Evolutionary conservation across 2,888 invertebrate species (phyloP), one percentile per base, ranked within the genome.

Genomic region (Rotaria macrura): DNA sequence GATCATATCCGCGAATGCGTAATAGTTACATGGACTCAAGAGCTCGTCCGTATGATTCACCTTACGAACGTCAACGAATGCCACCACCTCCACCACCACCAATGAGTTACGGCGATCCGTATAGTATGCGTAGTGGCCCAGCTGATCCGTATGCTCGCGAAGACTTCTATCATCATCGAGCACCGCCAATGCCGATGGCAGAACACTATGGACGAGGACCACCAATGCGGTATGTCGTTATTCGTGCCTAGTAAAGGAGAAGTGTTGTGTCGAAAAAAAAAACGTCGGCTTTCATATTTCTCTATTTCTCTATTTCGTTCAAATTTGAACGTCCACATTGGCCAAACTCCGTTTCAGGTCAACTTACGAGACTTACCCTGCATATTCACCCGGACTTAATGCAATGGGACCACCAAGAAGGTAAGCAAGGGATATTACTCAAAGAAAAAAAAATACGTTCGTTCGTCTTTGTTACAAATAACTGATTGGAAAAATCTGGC

Each of bases 21-120:
- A 43, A 12, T 14, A 65, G 65, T 20, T 65, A 65, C 7, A 65
- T 65, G 34, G 43, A n/a, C 9, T 23, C 25, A 43, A 40, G 79
- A 43, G 43, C 40, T 43, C 79, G 43, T 43, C 79, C 79, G 43
- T 79, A 79, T 43, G 79, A 79, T 79, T 43, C 40, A 25, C 79
- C 79, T 5, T 79, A 43, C 14, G 79, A 43, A 43, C 79, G 79
- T 79, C 79, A 43, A 43, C 65, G 65, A 65, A 65, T 65, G 7
- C 34, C 65, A 65, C 65, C 65, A 65, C 65, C 65, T 25, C 65
- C 49, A n/a, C n/a, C 40, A 25, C 74, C 74, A 43, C 43, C 79
- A 43, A 79, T 79, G 79, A 43, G n/a, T 43, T 79, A 79, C n/a
- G 43, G 6, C n/a, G 79, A 79, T 79, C 79, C 79, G 43, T 79